A percentile compares a stretch with the other conserved stretches of the same genome.
These are phyloP conservation scores for Yponomeuta cagnagella DNA, from an alignment of 2,888 invertebrate genomes.

Conservation along the genomic window DNA sequence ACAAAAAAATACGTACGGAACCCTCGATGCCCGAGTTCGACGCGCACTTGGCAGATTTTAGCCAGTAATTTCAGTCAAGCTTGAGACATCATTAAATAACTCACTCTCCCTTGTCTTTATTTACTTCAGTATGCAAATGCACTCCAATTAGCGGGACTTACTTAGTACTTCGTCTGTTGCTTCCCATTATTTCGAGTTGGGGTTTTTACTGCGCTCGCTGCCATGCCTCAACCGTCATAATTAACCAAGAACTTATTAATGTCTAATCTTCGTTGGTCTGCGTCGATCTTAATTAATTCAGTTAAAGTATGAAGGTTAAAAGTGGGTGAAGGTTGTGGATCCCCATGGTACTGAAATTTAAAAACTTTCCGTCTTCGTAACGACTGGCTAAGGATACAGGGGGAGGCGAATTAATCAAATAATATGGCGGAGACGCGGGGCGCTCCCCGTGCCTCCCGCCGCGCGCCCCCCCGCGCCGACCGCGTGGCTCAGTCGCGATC, in stretches of 20 bases:
- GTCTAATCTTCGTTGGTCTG: slow-evolving; percentile 64
- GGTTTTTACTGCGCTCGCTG: slow-evolving; percentile 47
- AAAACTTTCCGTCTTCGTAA: slow-evolving; percentile 72
- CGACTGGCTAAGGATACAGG: slow-evolving; percentile 72
- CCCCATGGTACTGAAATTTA: slow-evolving; percentile 64
- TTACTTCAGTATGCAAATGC: slow-evolving; percentile 70
- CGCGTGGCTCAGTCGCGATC: slow-evolving; percentile 72
- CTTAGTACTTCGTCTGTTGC: slow-evolving; percentile 41
- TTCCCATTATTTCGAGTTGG: slow-evolving; percentile 66
- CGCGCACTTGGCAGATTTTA: slow-evolving; percentile 17
- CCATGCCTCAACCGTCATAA: slow-evolving; percentile 46
- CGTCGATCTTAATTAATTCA: slow-evolving; percentile 69
- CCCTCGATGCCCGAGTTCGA: no score
- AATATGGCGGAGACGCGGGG: slow-evolving; percentile 69
- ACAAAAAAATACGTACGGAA: no score
- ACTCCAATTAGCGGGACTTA: slow-evolving; percentile 66
- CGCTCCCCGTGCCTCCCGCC: slow-evolving; percentile 35
- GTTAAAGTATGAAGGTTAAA: slow-evolving; percentile 59
- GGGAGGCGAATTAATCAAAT: slow-evolving; percentile 77
- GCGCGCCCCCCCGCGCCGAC: slow-evolving; percentile 41
- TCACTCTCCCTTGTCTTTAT: slow-evolving; percentile 23
- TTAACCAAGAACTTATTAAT: slow-evolving; percentile 70
- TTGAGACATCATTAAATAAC: slow-evolving; percentile 41
- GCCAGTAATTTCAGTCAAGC: slow-evolving; percentile 36
- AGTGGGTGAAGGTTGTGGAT: slow-evolving; percentile 72